Percentiles rank a stretch among this genome's conserved stretches.
These are phyloP conservation scores for Drosophila lutescens DNA, from an alignment of 2,888 invertebrate species.

Conservation along the genomic window DNA sequence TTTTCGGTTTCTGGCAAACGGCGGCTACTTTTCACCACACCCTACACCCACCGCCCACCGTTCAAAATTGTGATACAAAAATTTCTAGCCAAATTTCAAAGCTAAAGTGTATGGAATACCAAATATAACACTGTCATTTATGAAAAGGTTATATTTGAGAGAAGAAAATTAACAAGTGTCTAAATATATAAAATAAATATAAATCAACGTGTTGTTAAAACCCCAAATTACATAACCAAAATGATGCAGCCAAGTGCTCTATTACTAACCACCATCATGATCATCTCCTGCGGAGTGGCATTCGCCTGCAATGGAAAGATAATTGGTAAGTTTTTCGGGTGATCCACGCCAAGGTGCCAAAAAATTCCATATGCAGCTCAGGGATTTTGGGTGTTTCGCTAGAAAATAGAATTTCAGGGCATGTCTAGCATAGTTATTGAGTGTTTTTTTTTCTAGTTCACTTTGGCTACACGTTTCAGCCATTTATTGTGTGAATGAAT, in stretches of 20 bases:
- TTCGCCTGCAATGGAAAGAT: slow-evolving; percentile 81
- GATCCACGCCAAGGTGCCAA: neutral
- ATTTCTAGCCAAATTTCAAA: slow-evolving; percentile 42
- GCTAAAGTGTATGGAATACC: slow-evolving; percentile 51
- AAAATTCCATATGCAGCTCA: slow-evolving; percentile 6
- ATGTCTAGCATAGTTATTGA: slow-evolving; percentile 44
- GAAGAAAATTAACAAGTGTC: slow-evolving; percentile 14
- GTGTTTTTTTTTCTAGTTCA: slow-evolving; percentile 26
- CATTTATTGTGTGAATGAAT: slow-evolving; percentile 72
- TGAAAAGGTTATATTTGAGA: slow-evolving; percentile 69
- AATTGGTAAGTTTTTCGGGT: slow-evolving; percentile 74
- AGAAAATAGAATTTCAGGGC: slow-evolving; percentile 19
- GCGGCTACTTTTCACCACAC: slow-evolving; percentile 30
- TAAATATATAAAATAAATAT: slow-evolving; percentile 27
- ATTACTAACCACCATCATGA: slow-evolving; percentile 61
- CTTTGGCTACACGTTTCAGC: slow-evolving; percentile 62
- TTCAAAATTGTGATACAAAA: slow-evolving; percentile 54
- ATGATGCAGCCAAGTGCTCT: slow-evolving; percentile 68
- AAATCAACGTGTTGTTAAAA: slow-evolving; percentile 19
- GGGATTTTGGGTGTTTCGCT: slow-evolving; percentile 54
- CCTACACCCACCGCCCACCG: slow-evolving; percentile 2
- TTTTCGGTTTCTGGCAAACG: slow-evolving; percentile 63
- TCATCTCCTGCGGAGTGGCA: slow-evolving; percentile 74
- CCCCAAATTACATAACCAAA: slow-evolving; percentile 40
- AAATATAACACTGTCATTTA: slow-evolving; percentile 67